A percentile compares a stretch with the other conserved stretches of the same genome.
phyloP scores from a whole-genome alignment of 2,888 invertebrate species.

The Cataglyphis livida region DNA sequence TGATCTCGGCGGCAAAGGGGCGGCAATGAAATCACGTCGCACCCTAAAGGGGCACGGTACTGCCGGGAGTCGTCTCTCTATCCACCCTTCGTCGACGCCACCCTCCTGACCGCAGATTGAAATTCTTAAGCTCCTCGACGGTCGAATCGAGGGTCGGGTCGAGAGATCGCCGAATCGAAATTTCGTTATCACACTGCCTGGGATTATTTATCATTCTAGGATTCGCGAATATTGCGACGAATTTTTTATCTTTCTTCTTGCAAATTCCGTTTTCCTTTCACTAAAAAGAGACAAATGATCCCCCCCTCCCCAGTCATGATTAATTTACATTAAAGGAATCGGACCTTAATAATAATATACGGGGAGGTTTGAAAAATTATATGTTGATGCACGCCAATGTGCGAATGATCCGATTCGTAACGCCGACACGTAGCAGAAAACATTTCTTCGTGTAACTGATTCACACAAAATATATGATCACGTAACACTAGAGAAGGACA shows the following conservation, averaged over 20 bases:
- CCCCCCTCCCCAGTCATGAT: conserved; percentile 60
- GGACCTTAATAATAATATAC: not conserved
- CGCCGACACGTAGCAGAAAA: conserved; percentile 30
- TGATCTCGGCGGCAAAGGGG: conserved; percentile 70
- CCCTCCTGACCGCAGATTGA: conserved; percentile 85
- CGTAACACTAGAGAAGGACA: not conserved
- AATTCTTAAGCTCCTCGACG: conserved; percentile 82
- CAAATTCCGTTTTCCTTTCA: conserved; percentile 40
- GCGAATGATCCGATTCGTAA: conserved; percentile 21
- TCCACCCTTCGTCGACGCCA: conserved; percentile 69
- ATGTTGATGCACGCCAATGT: conserved; percentile 42
- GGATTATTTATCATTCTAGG: conserved; percentile 42
- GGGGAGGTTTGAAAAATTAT: conserved; percentile 50
- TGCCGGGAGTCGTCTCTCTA: conserved; percentile 73
- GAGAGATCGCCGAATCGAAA: conserved; percentile 75
- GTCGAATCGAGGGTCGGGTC: conserved; percentile 68
- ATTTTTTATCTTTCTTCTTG: conserved; percentile 47
- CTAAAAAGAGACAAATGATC: not conserved
- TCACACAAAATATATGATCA: conserved; percentile 37
- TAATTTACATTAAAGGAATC: not conserved
- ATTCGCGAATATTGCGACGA: conserved; percentile 27
- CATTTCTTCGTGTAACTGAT: conserved; percentile 47
- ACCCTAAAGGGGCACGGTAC: conserved; percentile 74
- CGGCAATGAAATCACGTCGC: conserved; percentile 79
- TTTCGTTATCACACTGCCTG: conserved; percentile 81